These are phyloP conservation scores for Psettodes erumei DNA, from an alignment of 2,113 vertebrate genomes.

Conservation along the genomic window DNA sequence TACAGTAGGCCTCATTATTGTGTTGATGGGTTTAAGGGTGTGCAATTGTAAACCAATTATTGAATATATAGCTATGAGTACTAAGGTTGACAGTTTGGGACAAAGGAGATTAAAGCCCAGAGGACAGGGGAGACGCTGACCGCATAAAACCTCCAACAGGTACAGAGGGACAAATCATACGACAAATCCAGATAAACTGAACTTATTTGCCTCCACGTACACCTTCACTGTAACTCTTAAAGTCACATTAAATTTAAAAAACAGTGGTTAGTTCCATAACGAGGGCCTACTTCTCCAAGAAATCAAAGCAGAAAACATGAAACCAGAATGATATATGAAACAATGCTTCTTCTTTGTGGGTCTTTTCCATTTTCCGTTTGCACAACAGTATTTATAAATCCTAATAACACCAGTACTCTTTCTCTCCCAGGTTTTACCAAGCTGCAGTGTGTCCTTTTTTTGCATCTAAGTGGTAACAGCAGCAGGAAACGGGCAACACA, in stretches of 20 bases:
- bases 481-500: slow-evolving; percentile 22
- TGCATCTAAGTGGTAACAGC: slow-evolving; percentile 14
- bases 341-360: neutral
- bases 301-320: neutral
- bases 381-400: neutral
- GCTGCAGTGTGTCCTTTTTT: neutral
- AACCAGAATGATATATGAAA: neutral
- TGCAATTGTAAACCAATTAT: slow-evolving; percentile 70
- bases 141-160: slow-evolving; percentile 34
- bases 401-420: neutral
- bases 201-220: slow-evolving; percentile 8
- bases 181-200: slow-evolving; percentile 25
- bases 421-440: neutral
- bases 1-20: slow-evolving; percentile 51
- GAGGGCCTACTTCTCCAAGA: neutral
- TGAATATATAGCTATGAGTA: slow-evolving; percentile 62
- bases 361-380: neutral
- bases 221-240: neutral
- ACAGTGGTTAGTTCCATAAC: neutral
- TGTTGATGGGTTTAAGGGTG: slow-evolving; percentile 60
- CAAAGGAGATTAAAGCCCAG: slow-evolving; percentile 60
- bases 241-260: neutral
- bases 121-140: slow-evolving; percentile 49
- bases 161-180: slow-evolving; percentile 36
- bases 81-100: slow-evolving; percentile 58